A percentile compares a stretch with the other conserved stretches of the same genome.
Conservation (phyloP, 2,113 vertebrate species). For the Anseranas semipalmata region DNA sequence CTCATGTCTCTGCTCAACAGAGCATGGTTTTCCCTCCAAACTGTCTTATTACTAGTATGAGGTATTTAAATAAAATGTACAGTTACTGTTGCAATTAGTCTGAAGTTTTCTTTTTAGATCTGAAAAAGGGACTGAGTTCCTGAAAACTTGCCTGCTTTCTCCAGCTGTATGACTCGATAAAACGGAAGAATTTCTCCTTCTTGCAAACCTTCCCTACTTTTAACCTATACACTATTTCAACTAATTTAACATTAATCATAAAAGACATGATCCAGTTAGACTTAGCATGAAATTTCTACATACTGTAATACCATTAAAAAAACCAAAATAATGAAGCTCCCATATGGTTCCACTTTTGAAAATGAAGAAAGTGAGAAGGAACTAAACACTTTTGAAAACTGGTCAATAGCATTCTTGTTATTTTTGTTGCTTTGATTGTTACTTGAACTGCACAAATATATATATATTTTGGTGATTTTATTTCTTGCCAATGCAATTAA, state of each 20-base stretch:
- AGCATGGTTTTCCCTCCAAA: not conserved
- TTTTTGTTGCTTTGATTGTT: not conserved
- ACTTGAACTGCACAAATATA: not conserved
- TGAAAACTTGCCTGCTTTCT: not conserved
- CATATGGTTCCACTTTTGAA: not conserved
- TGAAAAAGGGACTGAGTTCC: not conserved
- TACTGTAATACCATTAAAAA: not conserved
- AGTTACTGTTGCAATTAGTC: not conserved
- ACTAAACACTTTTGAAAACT: not conserved
- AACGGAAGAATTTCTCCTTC: not conserved
- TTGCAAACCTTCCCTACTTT: not conserved
- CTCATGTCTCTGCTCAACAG: not conserved
- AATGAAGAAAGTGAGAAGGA: not conserved
- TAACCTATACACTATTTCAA: not conserved
- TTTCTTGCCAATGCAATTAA: not conserved
- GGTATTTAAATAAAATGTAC: not conserved
- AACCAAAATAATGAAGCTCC: not conserved
- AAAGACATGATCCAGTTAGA: not conserved
- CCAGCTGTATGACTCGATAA: not conserved
- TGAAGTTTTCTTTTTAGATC: not conserved
- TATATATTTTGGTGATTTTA: not conserved
- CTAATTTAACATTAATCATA: not conserved
- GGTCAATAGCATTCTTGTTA: not conserved
- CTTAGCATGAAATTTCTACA: not conserved
- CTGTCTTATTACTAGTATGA: not conserved